Evolutionary conservation across 2,888 invertebrate genomes (phyloP).

Genomic region (Maniola hyperantus): DNA sequence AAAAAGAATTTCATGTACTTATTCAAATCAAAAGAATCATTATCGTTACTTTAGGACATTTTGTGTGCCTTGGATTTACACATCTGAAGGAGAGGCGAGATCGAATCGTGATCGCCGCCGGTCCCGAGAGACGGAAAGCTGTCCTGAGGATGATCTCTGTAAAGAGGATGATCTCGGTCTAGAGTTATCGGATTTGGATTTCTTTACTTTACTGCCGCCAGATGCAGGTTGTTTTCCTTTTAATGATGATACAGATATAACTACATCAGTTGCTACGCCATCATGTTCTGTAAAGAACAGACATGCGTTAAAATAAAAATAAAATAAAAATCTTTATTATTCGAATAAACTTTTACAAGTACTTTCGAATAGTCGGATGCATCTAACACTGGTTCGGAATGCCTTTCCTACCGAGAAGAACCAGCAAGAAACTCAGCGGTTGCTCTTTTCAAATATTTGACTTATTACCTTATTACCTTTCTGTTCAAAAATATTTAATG

Average conservation of each 20-base stretch:
- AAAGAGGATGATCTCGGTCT: constrained; percentile 71
- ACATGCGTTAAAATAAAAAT: too few species aligned
- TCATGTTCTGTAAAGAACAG: constrained; percentile 59
- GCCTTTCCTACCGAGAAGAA: too few species aligned
- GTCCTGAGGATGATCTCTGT: constrained; percentile 73
- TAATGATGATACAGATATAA: constrained; percentile 71
- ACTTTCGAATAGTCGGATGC: too few species aligned
- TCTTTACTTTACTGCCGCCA: constrained; percentile 76
- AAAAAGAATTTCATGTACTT: constrained; percentile 1
- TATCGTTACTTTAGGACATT: constrained; percentile 35
- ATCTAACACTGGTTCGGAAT: too few species aligned
- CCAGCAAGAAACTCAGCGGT: too few species aligned
- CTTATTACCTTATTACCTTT: too few species aligned
- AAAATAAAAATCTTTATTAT: too few species aligned
- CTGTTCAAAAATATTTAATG: not conserved
- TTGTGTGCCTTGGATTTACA: constrained; percentile 50
- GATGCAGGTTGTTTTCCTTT: constrained; percentile 79
- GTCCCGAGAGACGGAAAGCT: constrained; percentile 64
- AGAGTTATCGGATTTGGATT: constrained; percentile 71
- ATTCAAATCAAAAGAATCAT: constrained; percentile 25
- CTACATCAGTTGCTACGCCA: constrained; percentile 68
- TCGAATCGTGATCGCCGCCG: constrained; percentile 72
- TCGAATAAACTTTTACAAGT: too few species aligned
- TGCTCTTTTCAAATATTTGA: too few species aligned
- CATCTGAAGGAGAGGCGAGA: constrained; percentile 67